Conservation (phyloP, 2,113 vertebrate species). For the Equus quagga region DNA sequence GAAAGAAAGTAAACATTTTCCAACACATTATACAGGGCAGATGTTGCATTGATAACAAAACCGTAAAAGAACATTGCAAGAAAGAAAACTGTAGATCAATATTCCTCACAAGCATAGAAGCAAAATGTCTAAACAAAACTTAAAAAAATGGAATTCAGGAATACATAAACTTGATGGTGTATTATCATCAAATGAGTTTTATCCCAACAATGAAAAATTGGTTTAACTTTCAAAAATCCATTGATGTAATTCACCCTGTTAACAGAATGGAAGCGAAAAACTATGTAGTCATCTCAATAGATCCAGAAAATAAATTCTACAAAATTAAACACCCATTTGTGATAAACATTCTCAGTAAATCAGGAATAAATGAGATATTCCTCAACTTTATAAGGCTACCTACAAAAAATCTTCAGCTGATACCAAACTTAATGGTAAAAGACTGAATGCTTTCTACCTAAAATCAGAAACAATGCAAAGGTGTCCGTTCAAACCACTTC, state of each 20-base stretch:
- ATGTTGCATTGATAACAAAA: not conserved
- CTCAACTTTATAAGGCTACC: not conserved
- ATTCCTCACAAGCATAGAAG: not conserved
- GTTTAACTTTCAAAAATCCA: not conserved
- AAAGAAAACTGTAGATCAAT: not conserved
- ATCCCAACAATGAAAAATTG: not conserved
- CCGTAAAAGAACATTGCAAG: not conserved
- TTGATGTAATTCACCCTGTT: not conserved
- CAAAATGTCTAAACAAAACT: not conserved
- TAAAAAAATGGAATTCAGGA: not conserved
- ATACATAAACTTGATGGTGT: not conserved
- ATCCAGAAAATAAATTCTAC: not conserved
- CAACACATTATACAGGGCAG: not conserved
- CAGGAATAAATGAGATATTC: not conserved
- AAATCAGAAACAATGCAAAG: not conserved
- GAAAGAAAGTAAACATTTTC: conserved; percentile 10
- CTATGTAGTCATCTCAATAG: not conserved
- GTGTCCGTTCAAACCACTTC: not conserved
- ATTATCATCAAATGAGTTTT: not conserved
- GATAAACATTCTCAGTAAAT: not conserved
- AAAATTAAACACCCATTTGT: not conserved
- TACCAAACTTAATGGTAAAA: not conserved
- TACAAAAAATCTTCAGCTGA: not conserved
- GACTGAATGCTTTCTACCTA: not conserved
- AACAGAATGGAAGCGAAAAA: not conserved